Percentiles rank a stretch among this genome's conserved stretches.
These are phyloP conservation scores for Chelonus formosanus DNA, from an alignment of 2,888 invertebrate genomes.

Conservation along the genomic window DNA sequence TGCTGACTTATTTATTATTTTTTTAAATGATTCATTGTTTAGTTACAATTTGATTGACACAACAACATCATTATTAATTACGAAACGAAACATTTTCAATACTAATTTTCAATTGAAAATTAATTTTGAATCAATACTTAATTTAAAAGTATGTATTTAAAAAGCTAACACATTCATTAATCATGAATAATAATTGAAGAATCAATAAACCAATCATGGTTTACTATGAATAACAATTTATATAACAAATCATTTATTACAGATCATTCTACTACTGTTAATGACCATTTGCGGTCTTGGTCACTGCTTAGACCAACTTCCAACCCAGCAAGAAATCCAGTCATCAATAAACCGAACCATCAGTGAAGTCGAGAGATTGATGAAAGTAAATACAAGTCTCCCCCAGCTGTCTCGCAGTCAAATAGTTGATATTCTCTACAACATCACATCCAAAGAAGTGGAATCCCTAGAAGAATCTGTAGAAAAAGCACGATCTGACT, in stretches of 20 bases:
- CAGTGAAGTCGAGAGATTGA: conserved; percentile 73
- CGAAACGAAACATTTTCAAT: too few species aligned
- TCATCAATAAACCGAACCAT: conserved; percentile 68
- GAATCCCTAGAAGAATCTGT: conserved; percentile 52
- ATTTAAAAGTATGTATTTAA: too few species aligned
- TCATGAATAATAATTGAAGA: too few species aligned
- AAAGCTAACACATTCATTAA: too few species aligned
- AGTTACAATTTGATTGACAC: too few species aligned
- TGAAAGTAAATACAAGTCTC: conserved; percentile 71
- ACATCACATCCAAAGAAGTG: conserved; percentile 65
- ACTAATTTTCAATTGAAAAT: too few species aligned
- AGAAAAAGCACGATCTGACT: conserved; percentile 60
- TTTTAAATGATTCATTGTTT: too few species aligned
- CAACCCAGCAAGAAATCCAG: conserved; percentile 54
- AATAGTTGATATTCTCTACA: conserved; percentile 74
- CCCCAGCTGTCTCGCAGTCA: conserved; percentile 74
- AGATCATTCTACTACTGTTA: conserved; percentile 53
- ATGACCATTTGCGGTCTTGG: conserved; percentile 51
- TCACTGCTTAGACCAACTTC: conserved; percentile 49
- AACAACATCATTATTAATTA: too few species aligned
- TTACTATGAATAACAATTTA: too few species aligned
- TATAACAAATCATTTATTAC: conserved; percentile 26
- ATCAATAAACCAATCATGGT: too few species aligned
- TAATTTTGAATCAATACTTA: too few species aligned
- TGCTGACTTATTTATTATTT: too few species aligned